Base-by-base conservation (phyloP, 2,888 invertebrate genomes). In the Campopleginae sp. region DNA sequence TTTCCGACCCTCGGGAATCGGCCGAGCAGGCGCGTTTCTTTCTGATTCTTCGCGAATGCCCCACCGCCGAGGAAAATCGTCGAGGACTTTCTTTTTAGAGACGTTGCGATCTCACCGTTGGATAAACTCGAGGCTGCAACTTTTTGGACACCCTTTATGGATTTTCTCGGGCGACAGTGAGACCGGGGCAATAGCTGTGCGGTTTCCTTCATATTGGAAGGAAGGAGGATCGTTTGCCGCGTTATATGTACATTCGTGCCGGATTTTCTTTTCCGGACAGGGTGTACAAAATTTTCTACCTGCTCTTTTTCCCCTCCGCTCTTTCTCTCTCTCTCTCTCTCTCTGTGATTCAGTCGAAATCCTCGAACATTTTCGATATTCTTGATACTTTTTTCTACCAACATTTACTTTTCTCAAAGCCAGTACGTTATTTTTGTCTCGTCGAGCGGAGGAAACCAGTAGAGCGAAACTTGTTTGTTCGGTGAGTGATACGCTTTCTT, bases 251-350 rank as follows among this genome's bases (percentile, higher is more conserved):
- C 33, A 33, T 71, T 51, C 71, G 71, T 71, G n/a, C 27, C 4
- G 44, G 27, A 31, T 54, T 54, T 51, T 38, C 38, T 33, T 17
- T 51, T 19, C 19, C n/a, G 27, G 31, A n/a, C n/a, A 27, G 31
- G 46, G 27, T 44, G 27, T 46, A 23, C 31, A 46, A 6, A 46
- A 23, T 46, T 71, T n/a, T 71, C 70, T 71, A 48, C 51, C 70
- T 71, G 68, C 31, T 70, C 46, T 44, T n/a, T 17, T 17, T n/a
- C 19, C 8, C 27, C 17, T 46, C 27, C 17, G 19, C 46, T 5
- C 23, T 14, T 17, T 14, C 48, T 46, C 68, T 46, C 46, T 19
- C 27, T 27, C 68, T 46, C 46, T n/a, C 19, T 12, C 38, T 14
- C 46, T 27, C 68, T 46, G 31, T 63, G 19, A 31, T 17, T 48